These are phyloP conservation scores for Kryptolebias ocellatus DNA, from an alignment of 2,797 vertebrate genomes.

Conservation along the genomic window DNA sequence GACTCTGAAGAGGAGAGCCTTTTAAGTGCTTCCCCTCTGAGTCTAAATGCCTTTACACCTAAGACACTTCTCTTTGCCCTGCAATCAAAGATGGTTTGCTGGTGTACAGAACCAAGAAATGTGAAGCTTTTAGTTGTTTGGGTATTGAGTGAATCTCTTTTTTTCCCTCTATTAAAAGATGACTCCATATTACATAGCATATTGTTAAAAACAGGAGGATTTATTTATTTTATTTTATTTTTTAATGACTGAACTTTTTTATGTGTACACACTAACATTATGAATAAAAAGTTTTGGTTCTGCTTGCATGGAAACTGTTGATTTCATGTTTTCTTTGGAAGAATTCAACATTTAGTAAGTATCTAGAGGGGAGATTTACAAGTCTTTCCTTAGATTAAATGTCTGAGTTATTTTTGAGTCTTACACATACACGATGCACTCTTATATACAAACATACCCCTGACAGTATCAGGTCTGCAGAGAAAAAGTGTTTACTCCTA, in stretches of 20 bases:
- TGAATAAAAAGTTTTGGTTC: conserved; percentile 45
- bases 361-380: conserved; percentile 61
- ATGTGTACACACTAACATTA: conserved; percentile 19
- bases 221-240: background rate
- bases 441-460: conserved; percentile 16
- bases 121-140: conserved; percentile 28
- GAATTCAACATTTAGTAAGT: conserved; percentile 52
- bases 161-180: background rate
- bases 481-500: conserved; percentile 64
- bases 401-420: conserved; percentile 59
- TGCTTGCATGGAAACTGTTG: conserved; percentile 11
- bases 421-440: conserved; percentile 6
- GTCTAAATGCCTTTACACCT: conserved; percentile 54
- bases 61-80: conserved; percentile 49
- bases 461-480: conserved; percentile 55
- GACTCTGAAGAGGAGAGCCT: conserved; percentile 44
- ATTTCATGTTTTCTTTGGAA: conserved; percentile 24
- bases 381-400: conserved; percentile 66
- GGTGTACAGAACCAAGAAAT: conserved; percentile 21
- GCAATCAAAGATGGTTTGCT: conserved; percentile 48
- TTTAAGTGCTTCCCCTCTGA: conserved; percentile 69
- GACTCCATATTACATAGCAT: conserved; percentile 28
- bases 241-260: conserved; percentile 21
- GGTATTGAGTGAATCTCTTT: conserved; percentile 5
- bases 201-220: conserved; percentile 24